phyloP scores from a whole-genome alignment of 2,113 vertebrate species.

The Microtus montanus region DNA sequence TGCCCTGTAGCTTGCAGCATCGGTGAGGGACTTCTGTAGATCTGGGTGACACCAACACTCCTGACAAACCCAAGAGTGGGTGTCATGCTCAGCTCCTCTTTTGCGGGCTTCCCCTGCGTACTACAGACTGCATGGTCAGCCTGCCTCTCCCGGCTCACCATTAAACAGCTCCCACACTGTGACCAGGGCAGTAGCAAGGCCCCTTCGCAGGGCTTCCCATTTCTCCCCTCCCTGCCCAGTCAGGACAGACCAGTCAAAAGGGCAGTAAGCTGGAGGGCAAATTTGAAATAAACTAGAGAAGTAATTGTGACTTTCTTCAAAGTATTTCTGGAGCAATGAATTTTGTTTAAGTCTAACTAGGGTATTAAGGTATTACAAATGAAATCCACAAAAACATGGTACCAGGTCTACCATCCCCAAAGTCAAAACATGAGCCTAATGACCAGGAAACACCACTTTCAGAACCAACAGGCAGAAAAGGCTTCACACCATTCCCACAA shows the following conservation, averaged over 20 bases:
- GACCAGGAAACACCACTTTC: not conserved
- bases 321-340: not conserved
- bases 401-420: not conserved
- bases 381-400: not conserved
- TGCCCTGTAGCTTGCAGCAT: not conserved
- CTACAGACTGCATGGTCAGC: not conserved
- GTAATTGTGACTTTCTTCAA: constrained; percentile 13
- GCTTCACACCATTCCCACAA: not conserved
- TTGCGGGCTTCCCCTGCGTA: not conserved
- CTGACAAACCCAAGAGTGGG: not conserved
- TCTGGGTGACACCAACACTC: not conserved
- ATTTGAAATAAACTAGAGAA: not conserved
- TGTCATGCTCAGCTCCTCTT: not conserved
- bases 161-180: not conserved
- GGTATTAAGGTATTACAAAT: not conserved
- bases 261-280: not conserved
- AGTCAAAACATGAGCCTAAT: not conserved
- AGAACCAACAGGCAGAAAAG: not conserved
- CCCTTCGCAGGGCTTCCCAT: not conserved
- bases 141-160: not conserved
- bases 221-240: not conserved
- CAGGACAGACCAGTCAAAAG: not conserved
- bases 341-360: not conserved
- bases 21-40: not conserved
- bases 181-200: not conserved